Percentiles rank a stretch among this genome's conserved stretches.
Evolutionary conservation across 2,888 invertebrate genomes (phyloP).

Genomic region (Ormyrus labotus): DNA sequence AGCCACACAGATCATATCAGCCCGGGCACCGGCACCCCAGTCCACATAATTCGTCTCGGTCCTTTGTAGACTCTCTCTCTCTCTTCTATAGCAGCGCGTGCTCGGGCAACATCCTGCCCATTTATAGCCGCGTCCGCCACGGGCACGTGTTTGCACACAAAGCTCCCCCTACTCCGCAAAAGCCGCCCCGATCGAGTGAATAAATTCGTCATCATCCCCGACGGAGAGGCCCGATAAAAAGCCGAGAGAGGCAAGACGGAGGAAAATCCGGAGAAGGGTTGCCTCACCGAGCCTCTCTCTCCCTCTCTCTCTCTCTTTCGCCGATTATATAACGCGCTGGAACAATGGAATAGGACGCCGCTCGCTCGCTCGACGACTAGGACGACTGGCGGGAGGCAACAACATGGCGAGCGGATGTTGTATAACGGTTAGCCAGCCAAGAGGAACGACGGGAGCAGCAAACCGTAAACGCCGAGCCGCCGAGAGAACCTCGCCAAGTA

Average conservation of each 20-base stretch:
- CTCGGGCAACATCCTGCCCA: constrained; percentile 14
- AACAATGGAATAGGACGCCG: constrained; percentile 72
- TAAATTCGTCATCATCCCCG: constrained; percentile 31
- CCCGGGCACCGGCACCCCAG: not conserved
- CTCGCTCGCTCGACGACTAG: constrained; percentile 7
- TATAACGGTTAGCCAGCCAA: constrained; percentile 76
- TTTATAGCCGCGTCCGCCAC: not conserved
- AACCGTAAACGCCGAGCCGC: constrained; percentile 67
- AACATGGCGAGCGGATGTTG: constrained; percentile 73
- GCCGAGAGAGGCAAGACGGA: not conserved
- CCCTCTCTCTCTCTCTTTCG: constrained; percentile 15
- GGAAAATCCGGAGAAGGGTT: not conserved
- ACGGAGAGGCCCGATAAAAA: not conserved
- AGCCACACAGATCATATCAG: not conserved
- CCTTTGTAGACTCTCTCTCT: not conserved
- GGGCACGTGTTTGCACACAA: not conserved
- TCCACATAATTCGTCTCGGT: constrained; percentile 18
- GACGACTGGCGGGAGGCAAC: constrained; percentile 27
- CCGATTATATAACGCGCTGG: constrained; percentile 71
- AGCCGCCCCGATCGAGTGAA: constrained; percentile 15
- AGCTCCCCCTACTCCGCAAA: not conserved
- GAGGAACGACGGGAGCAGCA: constrained; percentile 74
- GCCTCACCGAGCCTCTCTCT: constrained; percentile 1
- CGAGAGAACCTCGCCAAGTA: not conserved
- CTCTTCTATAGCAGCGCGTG: not conserved